Evolutionary conservation across 1,140 invertebrate genomes (phyloP).

Genomic region (Luehdorfia chinensis): DNA sequence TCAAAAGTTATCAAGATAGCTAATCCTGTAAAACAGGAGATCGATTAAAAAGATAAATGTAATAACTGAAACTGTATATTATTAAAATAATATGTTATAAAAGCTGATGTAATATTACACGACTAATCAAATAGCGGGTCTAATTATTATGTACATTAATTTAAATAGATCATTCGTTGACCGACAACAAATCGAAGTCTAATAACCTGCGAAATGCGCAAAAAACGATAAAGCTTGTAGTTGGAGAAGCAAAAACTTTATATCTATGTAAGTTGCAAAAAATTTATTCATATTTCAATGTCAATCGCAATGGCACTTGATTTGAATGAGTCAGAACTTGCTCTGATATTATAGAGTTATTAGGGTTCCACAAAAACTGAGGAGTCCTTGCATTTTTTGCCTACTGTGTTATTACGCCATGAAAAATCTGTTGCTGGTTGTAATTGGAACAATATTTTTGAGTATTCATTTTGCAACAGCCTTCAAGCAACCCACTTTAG

Average conservation of each 20-base stretch:
- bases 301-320: not conserved
- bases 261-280: not conserved
- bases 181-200: not conserved
- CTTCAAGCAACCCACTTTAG: too few species aligned
- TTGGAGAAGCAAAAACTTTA: not conserved
- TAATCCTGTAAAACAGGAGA: too few species aligned
- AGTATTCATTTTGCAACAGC: too few species aligned
- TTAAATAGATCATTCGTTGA: not conserved
- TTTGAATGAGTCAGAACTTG: not conserved
- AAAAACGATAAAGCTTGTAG: not conserved
- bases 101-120: too few species aligned
- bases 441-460: too few species aligned
- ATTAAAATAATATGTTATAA: too few species aligned
- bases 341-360: not conserved
- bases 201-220: not conserved
- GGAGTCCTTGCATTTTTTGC: too few species aligned
- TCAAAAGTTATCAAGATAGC: too few species aligned
- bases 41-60: too few species aligned
- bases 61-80: too few species aligned
- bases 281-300: constrained; percentile 6
- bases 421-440: too few species aligned
- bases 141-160: constrained; percentile 6
- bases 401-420: too few species aligned
- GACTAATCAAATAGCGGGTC: not conserved
- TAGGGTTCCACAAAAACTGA: not conserved